Percentiles rank a stretch among this genome's conserved stretches.
phyloP scores from a whole-genome alignment of 2,797 vertebrate species.

The Hirundo rustica region DNA sequence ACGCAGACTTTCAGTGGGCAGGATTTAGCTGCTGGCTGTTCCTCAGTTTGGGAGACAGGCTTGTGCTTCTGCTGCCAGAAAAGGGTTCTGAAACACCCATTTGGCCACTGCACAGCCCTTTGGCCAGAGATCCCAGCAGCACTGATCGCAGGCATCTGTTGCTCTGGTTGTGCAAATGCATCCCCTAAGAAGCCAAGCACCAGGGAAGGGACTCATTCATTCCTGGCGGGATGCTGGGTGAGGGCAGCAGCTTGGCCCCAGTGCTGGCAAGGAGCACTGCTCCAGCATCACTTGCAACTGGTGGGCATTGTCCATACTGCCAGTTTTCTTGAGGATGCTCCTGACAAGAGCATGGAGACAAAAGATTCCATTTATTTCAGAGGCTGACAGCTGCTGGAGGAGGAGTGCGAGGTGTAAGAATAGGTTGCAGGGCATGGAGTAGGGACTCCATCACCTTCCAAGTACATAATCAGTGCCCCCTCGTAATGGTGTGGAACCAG shows the following conservation, averaged over 20 bases:
- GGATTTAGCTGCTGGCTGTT: neutral
- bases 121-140: neutral
- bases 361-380: neutral
- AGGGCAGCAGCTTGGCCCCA: neutral
- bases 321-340: neutral
- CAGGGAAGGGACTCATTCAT: neutral
- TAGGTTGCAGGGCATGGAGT: too few species aligned
- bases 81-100: neutral
- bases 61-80: neutral
- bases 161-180: neutral
- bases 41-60: neutral
- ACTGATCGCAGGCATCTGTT: neutral
- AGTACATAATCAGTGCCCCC: neutral
- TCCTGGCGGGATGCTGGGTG: neutral
- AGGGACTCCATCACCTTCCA: neutral
- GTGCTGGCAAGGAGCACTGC: neutral
- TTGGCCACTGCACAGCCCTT: accelerated
- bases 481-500: neutral
- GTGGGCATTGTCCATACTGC: neutral
- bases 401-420: neutral
- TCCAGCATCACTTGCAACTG: neutral
- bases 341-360: neutral
- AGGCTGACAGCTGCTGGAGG: neutral
- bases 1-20: neutral
- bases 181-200: neutral